Conservation (phyloP, 2,888 invertebrate genomes). For the Epirrita christyi region DNA sequence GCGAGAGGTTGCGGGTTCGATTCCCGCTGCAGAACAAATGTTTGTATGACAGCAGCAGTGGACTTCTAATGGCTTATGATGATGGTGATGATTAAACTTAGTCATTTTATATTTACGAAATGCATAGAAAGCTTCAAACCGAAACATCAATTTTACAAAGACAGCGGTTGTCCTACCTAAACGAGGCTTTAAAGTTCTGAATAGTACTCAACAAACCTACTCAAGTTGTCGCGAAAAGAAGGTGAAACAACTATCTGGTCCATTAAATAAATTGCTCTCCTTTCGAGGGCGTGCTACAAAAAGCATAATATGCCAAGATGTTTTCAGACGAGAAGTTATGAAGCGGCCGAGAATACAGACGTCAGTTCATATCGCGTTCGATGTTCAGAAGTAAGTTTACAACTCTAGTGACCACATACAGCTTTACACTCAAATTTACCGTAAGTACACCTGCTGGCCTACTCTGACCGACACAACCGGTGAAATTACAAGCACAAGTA, state of each 20-base stretch:
- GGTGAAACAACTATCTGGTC: slow-evolving; percentile 59
- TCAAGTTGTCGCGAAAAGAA: slow-evolving; percentile 19
- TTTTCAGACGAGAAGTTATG: slow-evolving; percentile 54
- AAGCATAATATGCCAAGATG: slow-evolving; percentile 56
- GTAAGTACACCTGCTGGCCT: background rate
- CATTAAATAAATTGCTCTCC: slow-evolving; percentile 75
- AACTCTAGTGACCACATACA: background rate
- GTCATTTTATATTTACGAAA: too few species aligned
- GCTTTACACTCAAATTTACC: background rate
- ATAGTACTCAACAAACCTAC: slow-evolving; percentile 6
- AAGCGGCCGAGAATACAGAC: slow-evolving; percentile 21
- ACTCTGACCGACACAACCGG: too few species aligned
- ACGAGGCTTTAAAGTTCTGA: slow-evolving; percentile 3
- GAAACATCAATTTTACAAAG: too few species aligned
- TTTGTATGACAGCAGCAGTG: too few species aligned
- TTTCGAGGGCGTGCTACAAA: slow-evolving; percentile 56
- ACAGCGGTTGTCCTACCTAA: background rate
- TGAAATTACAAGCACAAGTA: too few species aligned
- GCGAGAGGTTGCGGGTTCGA: too few species aligned
- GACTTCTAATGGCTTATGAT: too few species aligned
- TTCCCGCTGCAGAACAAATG: too few species aligned
- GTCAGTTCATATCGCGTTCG: slow-evolving; percentile 4
- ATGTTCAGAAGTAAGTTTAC: background rate
- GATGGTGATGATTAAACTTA: too few species aligned
- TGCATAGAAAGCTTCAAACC: too few species aligned